These are phyloP conservation scores for Drosophila varians DNA, from an alignment of 1,140 invertebrate species.

Conservation along the genomic window DNA sequence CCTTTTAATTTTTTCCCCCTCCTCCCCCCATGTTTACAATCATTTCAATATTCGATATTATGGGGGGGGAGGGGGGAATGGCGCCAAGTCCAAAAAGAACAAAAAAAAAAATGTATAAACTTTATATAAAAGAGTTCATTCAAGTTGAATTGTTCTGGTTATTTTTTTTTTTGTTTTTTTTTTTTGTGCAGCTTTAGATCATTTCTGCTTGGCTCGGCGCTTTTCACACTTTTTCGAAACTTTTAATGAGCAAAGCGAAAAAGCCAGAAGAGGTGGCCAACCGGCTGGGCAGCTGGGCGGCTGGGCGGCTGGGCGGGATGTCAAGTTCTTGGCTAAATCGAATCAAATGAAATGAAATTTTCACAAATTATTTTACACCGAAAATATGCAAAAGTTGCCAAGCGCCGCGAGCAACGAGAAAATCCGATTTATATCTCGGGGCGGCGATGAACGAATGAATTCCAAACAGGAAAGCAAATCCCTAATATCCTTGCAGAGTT, in stretches of 20 bases:
- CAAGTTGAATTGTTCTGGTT: slow-evolving; percentile 23
- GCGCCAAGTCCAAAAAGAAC: background rate
- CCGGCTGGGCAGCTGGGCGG: too few relatives aligned
- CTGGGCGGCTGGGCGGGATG: too few relatives aligned
- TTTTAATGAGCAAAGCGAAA: slow-evolving; percentile 61
- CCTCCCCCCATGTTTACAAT: background rate
- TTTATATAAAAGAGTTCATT: slow-evolving; percentile 38
- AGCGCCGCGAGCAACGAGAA: background rate
- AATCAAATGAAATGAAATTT: slow-evolving; percentile 58
- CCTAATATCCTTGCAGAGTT: background rate
- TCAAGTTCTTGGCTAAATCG: slow-evolving; percentile 27
- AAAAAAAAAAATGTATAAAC: too few relatives aligned
- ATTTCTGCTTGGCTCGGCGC: slow-evolving; percentile 5
- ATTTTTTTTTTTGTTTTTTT: too few relatives aligned
- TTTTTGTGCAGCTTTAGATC: too few relatives aligned
- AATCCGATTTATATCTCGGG: too few relatives aligned
- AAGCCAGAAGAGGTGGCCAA: background rate
- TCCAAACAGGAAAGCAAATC: background rate
- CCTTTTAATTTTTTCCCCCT: background rate
- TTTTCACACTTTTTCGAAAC: slow-evolving; percentile 24
- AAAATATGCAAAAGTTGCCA: slow-evolving; percentile 22
- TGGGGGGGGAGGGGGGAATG: slow-evolving; percentile 31
- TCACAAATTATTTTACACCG: slow-evolving; percentile 47
- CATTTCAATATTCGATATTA: background rate
- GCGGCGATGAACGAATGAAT: too few relatives aligned